Evolutionary conservation across 2,888 invertebrate species (phyloP), one percentile per base, ranked within the genome.

Genomic region (Alcis repandata): DNA sequence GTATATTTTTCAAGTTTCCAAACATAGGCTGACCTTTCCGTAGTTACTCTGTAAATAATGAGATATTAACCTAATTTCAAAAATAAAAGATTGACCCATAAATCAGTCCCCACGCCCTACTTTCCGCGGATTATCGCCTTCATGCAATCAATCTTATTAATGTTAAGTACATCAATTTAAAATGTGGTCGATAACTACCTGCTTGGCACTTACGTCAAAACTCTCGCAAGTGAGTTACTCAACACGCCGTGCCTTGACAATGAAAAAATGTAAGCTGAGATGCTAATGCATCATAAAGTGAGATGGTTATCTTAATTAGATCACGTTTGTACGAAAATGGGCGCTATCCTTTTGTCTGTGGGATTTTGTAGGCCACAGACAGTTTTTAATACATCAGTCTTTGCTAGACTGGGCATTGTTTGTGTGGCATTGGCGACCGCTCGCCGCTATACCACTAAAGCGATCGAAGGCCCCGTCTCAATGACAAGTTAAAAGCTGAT

Each of bases 391-490:
- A 75, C 73, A 80, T 79, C 79, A 81, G 78, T 82, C 77, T 76
- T 75, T 74, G 68, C 76, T 76, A 76, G 77, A 79, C 75, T 80
- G 72, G 63, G 78, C 73, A 87, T 89, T 90, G 86, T 89, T 82
- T 75, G 73, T 61, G 72, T 85, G 84, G 80, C 89, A 88, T 88
- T 89, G 87, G 82, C 71, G 79, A 80, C 76, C 77, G 76, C 78
- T 75, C 76, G 73, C 59, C 64, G n/a, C n/a, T n/a, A n/a, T 72
- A 73, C 60, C 64, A 76, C 72, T 79, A 76, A 80, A 85, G 76
- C 76, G 67, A 82, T 82, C 79, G 86, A 89, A 89, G 89, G 86
- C 82, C 80, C 80, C 73, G 71, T 80, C 72, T 73, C 68, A 63
- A 58, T 36, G 53, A 63, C 77, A 80, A 84, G 80, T 75, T 73